These are phyloP conservation scores for Hylaea fasciaria DNA, from an alignment of 2,888 invertebrate genomes.

Conservation along the genomic window DNA sequence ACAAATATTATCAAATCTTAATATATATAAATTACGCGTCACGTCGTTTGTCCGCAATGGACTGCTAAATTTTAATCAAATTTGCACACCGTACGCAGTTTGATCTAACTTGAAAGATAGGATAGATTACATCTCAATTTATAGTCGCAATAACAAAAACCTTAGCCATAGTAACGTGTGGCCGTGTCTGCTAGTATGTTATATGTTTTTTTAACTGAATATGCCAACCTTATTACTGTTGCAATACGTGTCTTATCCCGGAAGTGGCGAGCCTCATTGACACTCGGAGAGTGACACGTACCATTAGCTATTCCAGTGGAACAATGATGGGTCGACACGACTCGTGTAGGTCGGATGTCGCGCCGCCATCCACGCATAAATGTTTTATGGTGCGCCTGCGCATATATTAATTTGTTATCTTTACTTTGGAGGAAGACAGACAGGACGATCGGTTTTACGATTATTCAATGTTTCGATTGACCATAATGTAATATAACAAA, in stretches of 20 bases:
- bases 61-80: no score
- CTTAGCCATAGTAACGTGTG: no score
- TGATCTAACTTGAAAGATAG: no score
- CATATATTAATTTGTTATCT: conserved; percentile 3
- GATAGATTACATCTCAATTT: no score
- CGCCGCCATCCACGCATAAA: conserved; percentile 31
- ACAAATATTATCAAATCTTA: no score
- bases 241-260: conserved; percentile 54
- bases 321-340: conserved; percentile 33
- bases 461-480: no score
- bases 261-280: conserved; percentile 48
- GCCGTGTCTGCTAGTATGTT: no score
- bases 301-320: conserved; percentile 34
- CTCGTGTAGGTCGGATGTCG: conserved; percentile 37
- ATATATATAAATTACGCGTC: no score
- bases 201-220: neutral
- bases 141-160: no score
- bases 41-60: no score
- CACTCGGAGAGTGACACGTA: conserved; percentile 37
- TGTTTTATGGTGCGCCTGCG: conserved; percentile 28
- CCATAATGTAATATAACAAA: no score
- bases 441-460: neutral
- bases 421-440: neutral
- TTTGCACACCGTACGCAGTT: no score
- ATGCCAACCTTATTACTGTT: conserved; percentile 43